phyloP scores from a whole-genome alignment of 2,888 invertebrate species.

The Anaspis maculata region DNA sequence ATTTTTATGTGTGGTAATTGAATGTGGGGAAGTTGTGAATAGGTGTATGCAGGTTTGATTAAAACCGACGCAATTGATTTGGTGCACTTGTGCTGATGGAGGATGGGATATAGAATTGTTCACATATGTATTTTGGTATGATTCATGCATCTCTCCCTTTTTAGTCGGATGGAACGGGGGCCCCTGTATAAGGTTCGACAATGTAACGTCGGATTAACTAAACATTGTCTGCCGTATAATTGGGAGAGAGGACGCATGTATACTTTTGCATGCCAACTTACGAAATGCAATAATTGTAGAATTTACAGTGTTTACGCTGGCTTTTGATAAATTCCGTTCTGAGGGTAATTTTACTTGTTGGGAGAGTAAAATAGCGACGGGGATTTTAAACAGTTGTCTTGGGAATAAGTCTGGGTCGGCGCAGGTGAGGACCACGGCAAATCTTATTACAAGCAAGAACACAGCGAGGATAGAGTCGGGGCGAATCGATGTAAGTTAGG shows the following conservation, averaged over 20 bases:
- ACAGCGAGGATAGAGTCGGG: slow-evolving; percentile 12
- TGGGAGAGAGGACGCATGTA: slow-evolving; percentile 7
- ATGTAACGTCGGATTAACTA: slow-evolving; percentile 10
- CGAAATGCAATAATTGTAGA: no score
- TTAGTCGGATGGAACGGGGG: slow-evolving; percentile 2
- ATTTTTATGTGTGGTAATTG: no score
- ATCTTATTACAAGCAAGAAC: slow-evolving; percentile 26
- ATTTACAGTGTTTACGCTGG: no score
- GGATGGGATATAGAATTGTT: no score
- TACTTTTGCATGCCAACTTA: slow-evolving; percentile 8
- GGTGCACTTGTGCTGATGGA: slow-evolving; percentile 5
- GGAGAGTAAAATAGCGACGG: slow-evolving; percentile 23
- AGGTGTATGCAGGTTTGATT: slow-evolving; percentile 10
- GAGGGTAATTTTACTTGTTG: slow-evolving; percentile 19
- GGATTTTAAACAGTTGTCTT: slow-evolving; percentile 26
- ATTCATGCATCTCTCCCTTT: slow-evolving; percentile 9
- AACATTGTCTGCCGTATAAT: slow-evolving; percentile 7
- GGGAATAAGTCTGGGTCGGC: slow-evolving; percentile 27
- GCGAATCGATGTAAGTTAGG: slow-evolving; percentile 14
- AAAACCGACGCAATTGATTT: slow-evolving; percentile 7
- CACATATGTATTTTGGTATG: slow-evolving; percentile 6
- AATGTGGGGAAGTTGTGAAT: no score
- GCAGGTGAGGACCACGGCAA: slow-evolving; percentile 29
- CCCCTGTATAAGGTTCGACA: slow-evolving; percentile 6
- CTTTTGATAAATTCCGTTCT: slow-evolving; percentile 22